Evolutionary conservation across 2,113 vertebrate genomes (phyloP).

Genomic region (Phodopus roborovskii): DNA sequence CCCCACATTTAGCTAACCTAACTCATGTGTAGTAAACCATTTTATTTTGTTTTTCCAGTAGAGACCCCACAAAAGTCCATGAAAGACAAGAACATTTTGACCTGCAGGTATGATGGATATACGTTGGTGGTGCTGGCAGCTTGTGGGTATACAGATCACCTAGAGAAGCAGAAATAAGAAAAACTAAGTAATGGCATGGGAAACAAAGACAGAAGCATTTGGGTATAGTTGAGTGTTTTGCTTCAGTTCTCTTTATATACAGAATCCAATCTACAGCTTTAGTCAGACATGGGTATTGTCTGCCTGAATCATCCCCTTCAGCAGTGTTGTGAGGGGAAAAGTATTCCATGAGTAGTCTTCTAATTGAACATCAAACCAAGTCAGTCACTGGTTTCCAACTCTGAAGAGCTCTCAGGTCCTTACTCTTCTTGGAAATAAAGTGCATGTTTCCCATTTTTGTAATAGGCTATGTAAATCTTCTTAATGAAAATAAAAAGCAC

Average conservation of each 20-base stretch:
- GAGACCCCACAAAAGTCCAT: neutral
- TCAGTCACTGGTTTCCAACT: slow-evolving; percentile 15
- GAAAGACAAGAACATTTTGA: neutral
- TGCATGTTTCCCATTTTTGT: slow-evolving; percentile 62
- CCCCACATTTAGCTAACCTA: neutral
- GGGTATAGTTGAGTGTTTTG: neutral
- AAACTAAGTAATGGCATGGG: neutral
- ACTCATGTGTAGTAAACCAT: neutral
- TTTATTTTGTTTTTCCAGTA: neutral
- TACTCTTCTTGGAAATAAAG: slow-evolving; percentile 60
- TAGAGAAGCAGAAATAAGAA: neutral
- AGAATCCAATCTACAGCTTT: neutral
- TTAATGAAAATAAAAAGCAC: slow-evolving; percentile 71
- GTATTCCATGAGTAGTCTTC: neutral
- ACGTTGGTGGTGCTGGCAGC: neutral
- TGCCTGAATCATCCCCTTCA: neutral
- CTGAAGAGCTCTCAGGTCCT: slow-evolving; percentile 51
- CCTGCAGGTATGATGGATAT: neutral
- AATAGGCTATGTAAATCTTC: slow-evolving; percentile 66
- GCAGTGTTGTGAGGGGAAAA: neutral
- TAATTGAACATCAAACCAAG: slow-evolving; percentile 30
- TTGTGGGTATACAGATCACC: neutral
- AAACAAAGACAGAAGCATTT: neutral
- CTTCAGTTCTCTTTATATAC: neutral
- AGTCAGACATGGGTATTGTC: neutral